A percentile compares a stretch with the other conserved stretches of the same genome.
Conservation (phyloP, 2,888 invertebrate species). For the Rhingia rostrata region DNA sequence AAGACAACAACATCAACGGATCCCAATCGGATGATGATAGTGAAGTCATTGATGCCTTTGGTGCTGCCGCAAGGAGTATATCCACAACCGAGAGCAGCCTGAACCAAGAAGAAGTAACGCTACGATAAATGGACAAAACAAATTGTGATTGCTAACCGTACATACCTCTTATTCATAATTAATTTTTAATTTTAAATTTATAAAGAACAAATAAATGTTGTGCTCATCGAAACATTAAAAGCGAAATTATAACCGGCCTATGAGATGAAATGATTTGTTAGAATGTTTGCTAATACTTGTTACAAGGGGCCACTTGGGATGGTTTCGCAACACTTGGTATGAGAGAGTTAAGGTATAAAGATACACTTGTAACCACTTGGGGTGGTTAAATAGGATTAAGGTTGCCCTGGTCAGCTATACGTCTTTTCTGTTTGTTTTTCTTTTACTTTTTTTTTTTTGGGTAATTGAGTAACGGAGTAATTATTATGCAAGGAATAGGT, state of each 20-base stretch:
- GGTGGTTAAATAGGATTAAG: slow-evolving; percentile 22
- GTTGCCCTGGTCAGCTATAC: not conserved
- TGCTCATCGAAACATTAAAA: slow-evolving; percentile 22
- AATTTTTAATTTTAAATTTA: slow-evolving; percentile 11
- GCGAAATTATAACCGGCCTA: not conserved
- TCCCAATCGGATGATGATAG: slow-evolving; percentile 76
- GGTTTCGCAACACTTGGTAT: slow-evolving; percentile 24
- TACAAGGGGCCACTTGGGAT: slow-evolving; percentile 31
- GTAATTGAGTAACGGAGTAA: slow-evolving; percentile 22
- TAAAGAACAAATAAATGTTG: slow-evolving; percentile 31
- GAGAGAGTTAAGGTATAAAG: slow-evolving; percentile 26
- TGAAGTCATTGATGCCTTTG: slow-evolving; percentile 77
- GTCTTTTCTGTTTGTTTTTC: not conserved
- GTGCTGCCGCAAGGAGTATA: slow-evolving; percentile 46
- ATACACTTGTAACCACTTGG: slow-evolving; percentile 33
- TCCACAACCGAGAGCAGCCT: slow-evolving; percentile 22
- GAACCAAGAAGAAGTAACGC: slow-evolving; percentile 38
- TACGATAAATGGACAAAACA: slow-evolving; percentile 11
- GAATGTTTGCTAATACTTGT: slow-evolving; percentile 34
- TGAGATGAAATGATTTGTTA: slow-evolving; percentile 6
- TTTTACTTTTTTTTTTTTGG: slow-evolving; percentile 34
- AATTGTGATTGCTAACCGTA: slow-evolving; percentile 50
- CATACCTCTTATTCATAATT: not conserved
- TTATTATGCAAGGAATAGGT: slow-evolving; percentile 42
- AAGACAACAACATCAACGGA: slow-evolving; percentile 45